These are phyloP conservation scores for Acanthopleura granulata DNA, from an alignment of 2,888 invertebrate species.

Conservation along the genomic window DNA sequence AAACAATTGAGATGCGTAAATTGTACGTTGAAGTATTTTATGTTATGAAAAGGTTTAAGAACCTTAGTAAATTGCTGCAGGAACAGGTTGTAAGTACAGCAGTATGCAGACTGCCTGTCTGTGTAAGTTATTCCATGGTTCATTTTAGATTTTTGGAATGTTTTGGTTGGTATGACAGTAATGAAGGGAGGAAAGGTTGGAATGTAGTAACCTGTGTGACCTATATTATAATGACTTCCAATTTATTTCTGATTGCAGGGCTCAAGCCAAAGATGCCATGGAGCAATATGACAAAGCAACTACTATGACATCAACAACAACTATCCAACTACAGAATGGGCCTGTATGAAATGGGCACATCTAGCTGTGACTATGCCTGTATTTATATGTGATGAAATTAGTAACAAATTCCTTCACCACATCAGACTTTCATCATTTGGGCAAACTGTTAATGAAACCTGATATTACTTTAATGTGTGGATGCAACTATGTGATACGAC, in stretches of 20 bases:
- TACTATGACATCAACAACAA: slow-evolving; percentile 2
- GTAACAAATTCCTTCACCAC: background rate
- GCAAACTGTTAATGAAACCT: background rate
- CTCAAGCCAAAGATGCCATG: slow-evolving; percentile 12
- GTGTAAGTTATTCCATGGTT: too few relatives aligned
- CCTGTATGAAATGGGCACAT: slow-evolving; percentile 1
- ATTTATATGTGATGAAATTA: slow-evolving; percentile 7
- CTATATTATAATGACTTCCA: too few relatives aligned
- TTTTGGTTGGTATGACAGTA: too few relatives aligned
- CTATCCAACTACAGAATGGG: slow-evolving; percentile 12
- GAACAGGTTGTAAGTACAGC: too few relatives aligned
- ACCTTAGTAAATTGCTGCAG: too few relatives aligned
- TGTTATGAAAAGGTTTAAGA: too few relatives aligned
- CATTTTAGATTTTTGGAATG: too few relatives aligned
- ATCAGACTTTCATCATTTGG: slow-evolving; percentile 3
- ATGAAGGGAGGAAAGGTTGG: too few relatives aligned
- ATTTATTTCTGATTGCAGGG: background rate
- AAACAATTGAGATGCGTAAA: too few relatives aligned
- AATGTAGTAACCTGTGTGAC: too few relatives aligned
- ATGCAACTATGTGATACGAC: background rate
- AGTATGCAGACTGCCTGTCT: too few relatives aligned
- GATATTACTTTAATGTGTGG: slow-evolving; percentile 10
- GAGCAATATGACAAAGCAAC: slow-evolving; percentile 20
- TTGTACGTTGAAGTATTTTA: too few relatives aligned
- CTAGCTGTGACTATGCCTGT: slow-evolving; percentile 16